Evolutionary conservation across 2,113 vertebrate genomes (phyloP).

Genomic region (Orthonyx spaldingii): DNA sequence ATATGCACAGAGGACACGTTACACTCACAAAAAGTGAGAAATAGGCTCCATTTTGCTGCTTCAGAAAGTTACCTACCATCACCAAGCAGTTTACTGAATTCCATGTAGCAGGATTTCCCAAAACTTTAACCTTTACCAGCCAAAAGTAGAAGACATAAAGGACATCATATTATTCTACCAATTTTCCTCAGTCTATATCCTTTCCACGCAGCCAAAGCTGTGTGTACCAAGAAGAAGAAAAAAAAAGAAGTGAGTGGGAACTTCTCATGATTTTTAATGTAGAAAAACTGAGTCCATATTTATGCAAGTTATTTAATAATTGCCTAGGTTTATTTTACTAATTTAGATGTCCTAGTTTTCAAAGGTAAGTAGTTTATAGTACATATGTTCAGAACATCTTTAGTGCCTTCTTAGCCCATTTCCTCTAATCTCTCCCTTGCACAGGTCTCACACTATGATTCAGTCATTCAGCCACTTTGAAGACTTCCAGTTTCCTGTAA

Average conservation of each 20-base stretch:
- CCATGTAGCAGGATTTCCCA: not conserved
- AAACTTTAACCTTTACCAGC: not conserved
- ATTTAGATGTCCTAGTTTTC: not conserved
- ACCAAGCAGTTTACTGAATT: not conserved
- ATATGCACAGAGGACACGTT: not conserved
- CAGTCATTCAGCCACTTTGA: not conserved
- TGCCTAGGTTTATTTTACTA: not conserved
- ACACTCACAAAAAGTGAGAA: not conserved
- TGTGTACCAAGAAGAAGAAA: not conserved
- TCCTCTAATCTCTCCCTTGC: not conserved
- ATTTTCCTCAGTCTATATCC: not conserved
- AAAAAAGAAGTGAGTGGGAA: not conserved
- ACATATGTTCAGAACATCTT: not conserved
- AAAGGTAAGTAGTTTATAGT: not conserved
- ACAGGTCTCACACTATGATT: no score
- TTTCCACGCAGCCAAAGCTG: not conserved
- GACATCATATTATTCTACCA: not conserved
- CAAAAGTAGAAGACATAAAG: not conserved
- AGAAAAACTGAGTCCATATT: not conserved
- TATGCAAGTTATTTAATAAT: not conserved
- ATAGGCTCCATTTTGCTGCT: not conserved
- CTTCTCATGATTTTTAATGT: not conserved
- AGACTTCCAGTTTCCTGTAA: not conserved
- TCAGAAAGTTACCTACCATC: not conserved
- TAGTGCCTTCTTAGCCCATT: not conserved